Conservation (phyloP, 2,113 vertebrate species). For the Malaclemys terrapin region DNA sequence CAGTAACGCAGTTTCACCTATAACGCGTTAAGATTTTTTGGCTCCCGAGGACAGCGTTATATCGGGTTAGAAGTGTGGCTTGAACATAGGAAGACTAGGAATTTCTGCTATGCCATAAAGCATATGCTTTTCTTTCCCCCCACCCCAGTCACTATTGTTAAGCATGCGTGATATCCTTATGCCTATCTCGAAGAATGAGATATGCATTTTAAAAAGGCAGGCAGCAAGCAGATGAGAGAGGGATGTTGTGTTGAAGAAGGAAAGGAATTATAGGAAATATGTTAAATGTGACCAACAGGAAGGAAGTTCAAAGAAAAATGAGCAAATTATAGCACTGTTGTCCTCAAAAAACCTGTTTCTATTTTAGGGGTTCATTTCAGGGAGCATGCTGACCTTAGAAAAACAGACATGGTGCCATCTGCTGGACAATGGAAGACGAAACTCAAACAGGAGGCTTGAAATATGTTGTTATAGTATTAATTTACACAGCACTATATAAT, state of each 20-base stretch:
- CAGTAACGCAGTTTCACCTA: too few species aligned
- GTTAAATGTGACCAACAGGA: background rate
- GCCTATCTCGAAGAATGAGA: fast-evolving
- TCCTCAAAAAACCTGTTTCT: slow-evolving; percentile 54
- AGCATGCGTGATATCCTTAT: fast-evolving
- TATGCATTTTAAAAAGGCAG: background rate
- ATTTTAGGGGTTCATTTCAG: background rate
- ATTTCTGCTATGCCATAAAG: fast-evolving
- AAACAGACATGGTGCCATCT: slow-evolving; percentile 74
- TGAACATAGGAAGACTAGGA: fast-evolving
- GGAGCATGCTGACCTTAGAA: background rate
- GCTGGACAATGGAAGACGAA: slow-evolving; percentile 67
- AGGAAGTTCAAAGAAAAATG: background rate
- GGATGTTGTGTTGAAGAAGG: background rate
- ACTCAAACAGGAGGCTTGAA: background rate
- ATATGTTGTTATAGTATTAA: fast-evolving
- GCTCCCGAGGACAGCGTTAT: too few species aligned
- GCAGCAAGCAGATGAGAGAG: fast-evolving
- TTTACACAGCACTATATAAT: background rate
- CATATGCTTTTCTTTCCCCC: background rate
- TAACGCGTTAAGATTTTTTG: too few species aligned
- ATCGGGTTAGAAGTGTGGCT: background rate
- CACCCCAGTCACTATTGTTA: background rate
- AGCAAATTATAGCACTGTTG: background rate
- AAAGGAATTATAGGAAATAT: background rate